Percentiles rank a stretch among this genome's conserved stretches.
phyloP scores from a whole-genome alignment of 1,140 invertebrate species.

The Hydropsyche tenuis region DNA sequence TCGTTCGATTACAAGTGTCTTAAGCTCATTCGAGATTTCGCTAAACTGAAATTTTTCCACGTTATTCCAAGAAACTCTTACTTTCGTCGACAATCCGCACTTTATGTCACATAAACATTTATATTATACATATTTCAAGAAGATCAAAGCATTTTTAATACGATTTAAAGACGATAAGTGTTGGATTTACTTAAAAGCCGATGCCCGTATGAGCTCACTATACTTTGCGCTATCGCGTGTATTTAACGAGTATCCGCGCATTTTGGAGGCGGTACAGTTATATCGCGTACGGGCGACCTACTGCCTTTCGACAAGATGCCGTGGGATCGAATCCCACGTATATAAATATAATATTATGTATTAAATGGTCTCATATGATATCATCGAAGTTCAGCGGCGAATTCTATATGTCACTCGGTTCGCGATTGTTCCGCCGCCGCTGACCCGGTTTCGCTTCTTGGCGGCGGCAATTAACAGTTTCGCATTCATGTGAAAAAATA shows the following conservation, averaged over 20 bases:
- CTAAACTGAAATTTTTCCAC: no score
- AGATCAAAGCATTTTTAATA: no score
- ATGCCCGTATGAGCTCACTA: conserved; percentile 6
- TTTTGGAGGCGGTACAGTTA: conserved; percentile 33
- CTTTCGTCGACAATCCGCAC: no score
- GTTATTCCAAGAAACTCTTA: no score
- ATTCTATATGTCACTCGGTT: not conserved
- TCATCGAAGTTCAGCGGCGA: not conserved
- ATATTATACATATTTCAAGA: no score
- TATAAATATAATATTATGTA: not conserved
- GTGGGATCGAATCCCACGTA: conserved; percentile 27
- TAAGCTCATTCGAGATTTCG: no score
- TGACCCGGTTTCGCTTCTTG: not conserved
- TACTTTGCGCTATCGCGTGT: conserved; percentile 20
- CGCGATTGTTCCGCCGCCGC: not conserved
- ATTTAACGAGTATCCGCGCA: not conserved
- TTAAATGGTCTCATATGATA: not conserved
- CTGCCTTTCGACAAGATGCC: conserved; percentile 6
- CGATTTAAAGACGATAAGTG: no score
- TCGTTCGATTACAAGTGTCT: no score
- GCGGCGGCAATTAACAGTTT: not conserved
- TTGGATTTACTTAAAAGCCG: not conserved
- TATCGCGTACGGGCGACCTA: conserved; percentile 1
- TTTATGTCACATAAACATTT: no score
- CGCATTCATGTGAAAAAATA: not conserved